A percentile compares a stretch with the other conserved stretches of the same genome.
Conservation (phyloP, 2,888 invertebrate genomes). For the Masnerella sp. region DNA sequence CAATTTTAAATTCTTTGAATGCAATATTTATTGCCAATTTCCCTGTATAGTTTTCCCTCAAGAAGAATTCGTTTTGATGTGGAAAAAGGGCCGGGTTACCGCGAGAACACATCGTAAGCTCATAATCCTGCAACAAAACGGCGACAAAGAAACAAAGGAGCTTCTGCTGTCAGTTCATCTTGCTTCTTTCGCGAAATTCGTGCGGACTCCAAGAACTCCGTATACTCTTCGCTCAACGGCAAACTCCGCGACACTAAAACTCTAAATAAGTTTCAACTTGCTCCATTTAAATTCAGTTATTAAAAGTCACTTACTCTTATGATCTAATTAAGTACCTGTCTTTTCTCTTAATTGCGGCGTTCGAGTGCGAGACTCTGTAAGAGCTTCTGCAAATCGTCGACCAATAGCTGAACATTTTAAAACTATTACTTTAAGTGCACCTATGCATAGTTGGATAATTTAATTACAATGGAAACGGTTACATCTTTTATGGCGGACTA, state of each 20-base stretch:
- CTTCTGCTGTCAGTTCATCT: slow-evolving; percentile 44
- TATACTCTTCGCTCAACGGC: slow-evolving; percentile 19
- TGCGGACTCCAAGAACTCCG: slow-evolving; percentile 26
- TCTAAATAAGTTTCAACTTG: slow-evolving; percentile 35
- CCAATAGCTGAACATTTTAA: too few relatives aligned
- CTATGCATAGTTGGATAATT: too few relatives aligned
- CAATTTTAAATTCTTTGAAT: too few relatives aligned
- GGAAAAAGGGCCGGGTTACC: too few relatives aligned
- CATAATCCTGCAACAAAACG: slow-evolving; percentile 69
- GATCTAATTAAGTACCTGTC: slow-evolving; percentile 14
- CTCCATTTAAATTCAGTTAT: slow-evolving; percentile 61
- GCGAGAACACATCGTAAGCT: slow-evolving; percentile 71
- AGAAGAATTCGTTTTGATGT: too few relatives aligned
- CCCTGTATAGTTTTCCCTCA: too few relatives aligned
- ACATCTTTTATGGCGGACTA: too few relatives aligned
- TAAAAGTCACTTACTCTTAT: slow-evolving; percentile 66
- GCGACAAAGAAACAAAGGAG: slow-evolving; percentile 63
- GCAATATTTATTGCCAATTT: too few relatives aligned
- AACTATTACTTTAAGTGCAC: too few relatives aligned
- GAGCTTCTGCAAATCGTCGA: too few relatives aligned
- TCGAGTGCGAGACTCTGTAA: too few relatives aligned
- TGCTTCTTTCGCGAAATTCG: slow-evolving; percentile 44
- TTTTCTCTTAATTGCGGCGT: slow-evolving; percentile 12
- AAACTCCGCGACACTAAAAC: slow-evolving; percentile 27
- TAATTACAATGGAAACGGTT: too few relatives aligned